Evolutionary conservation across 2,113 vertebrate species (phyloP).

Genomic region (Thunnus thynnus): DNA sequence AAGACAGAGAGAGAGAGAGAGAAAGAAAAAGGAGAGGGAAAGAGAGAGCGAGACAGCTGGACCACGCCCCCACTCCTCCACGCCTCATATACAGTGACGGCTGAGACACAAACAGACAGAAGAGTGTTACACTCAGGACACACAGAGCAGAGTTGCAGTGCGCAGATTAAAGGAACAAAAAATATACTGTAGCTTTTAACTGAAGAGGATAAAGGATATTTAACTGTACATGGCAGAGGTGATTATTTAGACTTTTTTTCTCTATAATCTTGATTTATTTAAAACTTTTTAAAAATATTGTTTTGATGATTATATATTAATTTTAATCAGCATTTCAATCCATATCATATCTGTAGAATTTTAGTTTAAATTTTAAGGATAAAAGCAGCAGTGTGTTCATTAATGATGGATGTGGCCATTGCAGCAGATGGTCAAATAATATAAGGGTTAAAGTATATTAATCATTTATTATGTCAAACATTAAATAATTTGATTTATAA

Average conservation of each 20-base stretch:
- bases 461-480: not conserved
- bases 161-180: slow-evolving; percentile 10
- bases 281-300: not conserved
- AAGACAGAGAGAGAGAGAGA: slow-evolving; percentile 20
- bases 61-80: slow-evolving; percentile 39
- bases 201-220: slow-evolving; percentile 49
- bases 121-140: slow-evolving; percentile 24
- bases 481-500: not conserved
- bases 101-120: slow-evolving; percentile 44
- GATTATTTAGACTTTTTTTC: slow-evolving; percentile 48
- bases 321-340: not conserved
- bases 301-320: not conserved
- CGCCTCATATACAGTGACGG: slow-evolving; percentile 38
- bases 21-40: slow-evolving; percentile 26
- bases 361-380: too few relatives aligned
- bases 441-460: not conserved
- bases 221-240: slow-evolving; percentile 86
- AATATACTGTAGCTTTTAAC: slow-evolving; percentile 2
- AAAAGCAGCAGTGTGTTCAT: not conserved
- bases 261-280: not conserved
- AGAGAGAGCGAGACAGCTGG: not conserved
- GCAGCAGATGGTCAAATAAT: not conserved
- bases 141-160: slow-evolving; percentile 19
- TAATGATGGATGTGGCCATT: not conserved
- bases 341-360: not conserved